These are phyloP conservation scores for Tiliqua scincoides DNA, from an alignment of 2,113 vertebrate genomes.

Conservation along the genomic window DNA sequence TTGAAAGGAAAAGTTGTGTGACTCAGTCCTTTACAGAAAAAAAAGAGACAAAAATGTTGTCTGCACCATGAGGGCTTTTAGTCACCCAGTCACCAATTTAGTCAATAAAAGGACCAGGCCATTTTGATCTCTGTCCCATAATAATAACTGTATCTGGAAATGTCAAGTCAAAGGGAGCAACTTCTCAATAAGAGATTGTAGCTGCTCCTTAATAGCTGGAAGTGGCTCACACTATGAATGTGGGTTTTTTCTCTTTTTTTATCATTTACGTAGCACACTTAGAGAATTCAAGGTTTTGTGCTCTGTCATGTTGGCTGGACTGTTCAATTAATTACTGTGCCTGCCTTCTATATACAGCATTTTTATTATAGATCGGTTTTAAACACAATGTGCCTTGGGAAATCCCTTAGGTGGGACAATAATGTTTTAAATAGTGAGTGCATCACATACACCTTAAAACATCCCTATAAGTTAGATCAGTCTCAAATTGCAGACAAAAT, in stretches of 20 bases:
- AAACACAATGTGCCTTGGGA: too few species aligned
- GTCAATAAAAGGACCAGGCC: constrained; percentile 20
- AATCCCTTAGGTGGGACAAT: neutral
- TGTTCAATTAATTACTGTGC: too few species aligned
- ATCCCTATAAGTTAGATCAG: neutral
- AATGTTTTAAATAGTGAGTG: neutral
- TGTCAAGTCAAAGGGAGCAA: neutral
- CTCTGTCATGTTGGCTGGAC: too few species aligned
- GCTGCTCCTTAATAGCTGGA: neutral
- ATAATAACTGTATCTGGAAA: neutral
- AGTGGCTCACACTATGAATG: constrained; percentile 4
- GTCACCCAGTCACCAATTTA: constrained; percentile 3
- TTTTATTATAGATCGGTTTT: too few species aligned
- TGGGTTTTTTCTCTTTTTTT: neutral
- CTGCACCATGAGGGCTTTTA: neutral
- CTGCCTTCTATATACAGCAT: too few species aligned
- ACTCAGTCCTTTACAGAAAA: constrained; percentile 26
- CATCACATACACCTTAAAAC: neutral
- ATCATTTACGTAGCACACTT: neutral
- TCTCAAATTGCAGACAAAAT: neutral
- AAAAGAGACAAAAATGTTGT: neutral
- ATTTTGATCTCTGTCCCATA: constrained; percentile 18
- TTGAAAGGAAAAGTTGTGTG: constrained; percentile 36
- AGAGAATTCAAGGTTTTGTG: too few species aligned
- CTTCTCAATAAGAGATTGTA: neutral